Percentiles rank a stretch among this genome's conserved stretches.
Evolutionary conservation across 2,888 invertebrate species (phyloP).

Genomic region (Nomada lathburiana): DNA sequence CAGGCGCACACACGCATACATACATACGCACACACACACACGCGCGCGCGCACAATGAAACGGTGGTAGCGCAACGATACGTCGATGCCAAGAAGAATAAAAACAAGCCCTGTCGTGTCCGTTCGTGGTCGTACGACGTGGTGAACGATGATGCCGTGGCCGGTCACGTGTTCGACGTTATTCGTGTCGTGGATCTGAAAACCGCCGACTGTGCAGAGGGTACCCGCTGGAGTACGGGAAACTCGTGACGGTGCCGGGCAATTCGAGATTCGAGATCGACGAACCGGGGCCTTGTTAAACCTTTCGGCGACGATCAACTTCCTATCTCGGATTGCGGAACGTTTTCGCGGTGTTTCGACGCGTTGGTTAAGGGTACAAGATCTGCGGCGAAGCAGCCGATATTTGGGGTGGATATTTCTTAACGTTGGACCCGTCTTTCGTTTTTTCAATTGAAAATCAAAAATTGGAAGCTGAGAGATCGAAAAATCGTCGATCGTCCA

Average conservation of each 20-base stretch:
- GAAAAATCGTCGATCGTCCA: too few relatives aligned
- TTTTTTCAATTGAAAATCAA: not conserved
- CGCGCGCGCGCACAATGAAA: not conserved
- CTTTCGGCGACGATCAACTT: constrained; percentile 8
- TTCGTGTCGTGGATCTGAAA: constrained; percentile 53
- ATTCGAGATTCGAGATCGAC: constrained; percentile 33
- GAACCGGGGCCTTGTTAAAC: constrained; percentile 26
- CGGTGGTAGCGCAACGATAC: constrained; percentile 5
- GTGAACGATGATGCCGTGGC: constrained; percentile 46
- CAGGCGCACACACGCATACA: not conserved
- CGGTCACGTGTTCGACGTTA: constrained; percentile 50
- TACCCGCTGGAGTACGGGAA: constrained; percentile 23
- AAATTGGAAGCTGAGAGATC: too few relatives aligned
- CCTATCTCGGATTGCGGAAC: constrained; percentile 2
- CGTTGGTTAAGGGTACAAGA: not conserved
- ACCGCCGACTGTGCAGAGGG: constrained; percentile 6
- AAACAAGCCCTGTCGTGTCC: constrained; percentile 42
- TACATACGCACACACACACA: not conserved
- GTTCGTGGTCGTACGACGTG: constrained; percentile 24
- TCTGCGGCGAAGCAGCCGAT: not conserved
- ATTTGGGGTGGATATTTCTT: not conserved
- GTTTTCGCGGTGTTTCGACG: constrained; percentile 9
- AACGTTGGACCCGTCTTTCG: not conserved
- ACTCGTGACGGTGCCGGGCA: constrained; percentile 36
- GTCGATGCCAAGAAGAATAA: constrained; percentile 36